Conservation (phyloP, 2,888 invertebrate genomes). For the Mamestra brassicae region DNA sequence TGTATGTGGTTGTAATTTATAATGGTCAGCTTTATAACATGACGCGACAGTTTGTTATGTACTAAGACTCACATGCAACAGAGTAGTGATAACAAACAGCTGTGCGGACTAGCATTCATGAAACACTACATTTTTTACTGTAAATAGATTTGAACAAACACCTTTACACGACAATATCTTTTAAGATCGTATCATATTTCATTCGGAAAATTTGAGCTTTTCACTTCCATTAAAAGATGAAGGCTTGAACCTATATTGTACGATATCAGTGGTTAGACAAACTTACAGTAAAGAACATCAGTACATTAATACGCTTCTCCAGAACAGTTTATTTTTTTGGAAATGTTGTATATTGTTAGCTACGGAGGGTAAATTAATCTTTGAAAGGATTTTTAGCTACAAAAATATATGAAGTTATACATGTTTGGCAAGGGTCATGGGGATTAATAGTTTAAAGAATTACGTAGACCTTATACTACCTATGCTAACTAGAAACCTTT, state of each 20-base stretch:
- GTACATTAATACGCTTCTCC: not conserved
- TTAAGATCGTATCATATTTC: not conserved
- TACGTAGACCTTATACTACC: not conserved
- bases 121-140: not conserved
- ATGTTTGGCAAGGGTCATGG: not conserved
- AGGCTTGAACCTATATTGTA: not conserved
- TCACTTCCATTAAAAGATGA: not conserved
- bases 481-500: slow-evolving; percentile 24
- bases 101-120: not conserved
- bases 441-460: not conserved
- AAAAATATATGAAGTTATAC: not conserved
- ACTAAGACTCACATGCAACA: slow-evolving; percentile 3
- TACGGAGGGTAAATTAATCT: not conserved
- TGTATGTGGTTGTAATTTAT: slow-evolving; percentile 39
- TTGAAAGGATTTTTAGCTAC: not conserved
- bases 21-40: slow-evolving; percentile 1
- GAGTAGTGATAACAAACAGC: not conserved
- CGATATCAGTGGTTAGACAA: not conserved
- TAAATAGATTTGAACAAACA: not conserved
- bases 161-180: not conserved
- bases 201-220: not conserved
- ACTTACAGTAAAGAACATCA: not conserved
- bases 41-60: slow-evolving; percentile 6
- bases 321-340: not conserved
- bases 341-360: not conserved